These are phyloP conservation scores for Hypsopygia costalis DNA, from an alignment of 2,888 invertebrate species.

Conservation along the genomic window DNA sequence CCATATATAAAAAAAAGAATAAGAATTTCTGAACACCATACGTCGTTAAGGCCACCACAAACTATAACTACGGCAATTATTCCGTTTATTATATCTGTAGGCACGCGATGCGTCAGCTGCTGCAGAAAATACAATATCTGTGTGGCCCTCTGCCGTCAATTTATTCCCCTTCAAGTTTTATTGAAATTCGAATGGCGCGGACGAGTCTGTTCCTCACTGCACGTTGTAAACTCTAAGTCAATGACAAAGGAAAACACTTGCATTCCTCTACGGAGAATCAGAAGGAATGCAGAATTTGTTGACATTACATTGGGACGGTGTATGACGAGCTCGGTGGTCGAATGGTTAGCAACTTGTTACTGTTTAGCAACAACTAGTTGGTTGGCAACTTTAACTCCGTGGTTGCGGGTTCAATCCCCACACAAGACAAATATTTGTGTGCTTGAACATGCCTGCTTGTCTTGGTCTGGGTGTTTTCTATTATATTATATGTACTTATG, in stretches of 20 bases:
- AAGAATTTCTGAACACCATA: conserved; percentile 28
- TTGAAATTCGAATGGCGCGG: conserved; percentile 58
- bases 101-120: conserved; percentile 44
- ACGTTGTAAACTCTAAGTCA: conserved; percentile 25
- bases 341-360: too few relatives aligned
- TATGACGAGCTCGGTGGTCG: too few relatives aligned
- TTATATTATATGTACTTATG: too few relatives aligned
- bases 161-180: conserved; percentile 67
- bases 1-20: too few relatives aligned
- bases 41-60: conserved; percentile 19
- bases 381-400: too few relatives aligned
- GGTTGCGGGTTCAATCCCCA: too few relatives aligned
- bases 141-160: conserved; percentile 33
- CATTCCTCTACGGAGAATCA: conserved; percentile 10
- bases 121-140: conserved; percentile 38
- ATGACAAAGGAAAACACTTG: conserved; percentile 32
- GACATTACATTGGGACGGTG: too few relatives aligned
- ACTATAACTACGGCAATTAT: conserved; percentile 29
- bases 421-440: too few relatives aligned
- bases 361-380: too few relatives aligned
- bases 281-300: conserved; percentile 8
- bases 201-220: conserved; percentile 27
- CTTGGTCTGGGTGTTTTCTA: too few relatives aligned
- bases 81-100: conserved; percentile 27
- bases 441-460: too few relatives aligned